A percentile compares a stretch with the other conserved stretches of the same genome.
Conservation (phyloP, 2,797 vertebrate genomes). For the Aythya fuligula region DNA sequence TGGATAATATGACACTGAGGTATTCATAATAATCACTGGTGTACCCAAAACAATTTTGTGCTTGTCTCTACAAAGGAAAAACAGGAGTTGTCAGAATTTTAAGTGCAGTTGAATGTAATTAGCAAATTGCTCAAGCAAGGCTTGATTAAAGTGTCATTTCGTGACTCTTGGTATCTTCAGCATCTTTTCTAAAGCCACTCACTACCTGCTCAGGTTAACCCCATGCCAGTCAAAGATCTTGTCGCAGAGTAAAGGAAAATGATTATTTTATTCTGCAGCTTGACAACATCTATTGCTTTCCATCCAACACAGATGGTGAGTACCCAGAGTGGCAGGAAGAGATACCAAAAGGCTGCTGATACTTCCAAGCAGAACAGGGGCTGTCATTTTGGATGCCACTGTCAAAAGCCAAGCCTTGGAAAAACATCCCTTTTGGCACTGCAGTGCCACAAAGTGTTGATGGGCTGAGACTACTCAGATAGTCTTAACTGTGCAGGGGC, state of each 20-base stretch:
- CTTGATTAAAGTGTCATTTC: constrained; percentile 73
- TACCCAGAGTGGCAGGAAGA: not conserved
- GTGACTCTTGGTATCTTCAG: constrained; percentile 30
- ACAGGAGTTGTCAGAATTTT: not conserved
- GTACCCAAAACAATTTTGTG: constrained; percentile 57
- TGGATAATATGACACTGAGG: constrained; percentile 32
- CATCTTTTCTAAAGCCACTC: not conserved
- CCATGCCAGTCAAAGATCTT: not conserved
- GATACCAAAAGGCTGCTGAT: not conserved
- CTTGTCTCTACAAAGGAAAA: constrained; percentile 9
- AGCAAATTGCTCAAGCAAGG: constrained; percentile 63
- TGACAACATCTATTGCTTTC: not conserved
- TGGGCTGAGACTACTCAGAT: not conserved
- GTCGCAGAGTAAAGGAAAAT: not conserved
- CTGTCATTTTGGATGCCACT: not conserved
- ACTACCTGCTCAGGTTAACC: not conserved
- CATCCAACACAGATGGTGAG: not conserved
- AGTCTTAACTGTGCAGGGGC: not conserved
- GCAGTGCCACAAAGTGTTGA: not conserved
- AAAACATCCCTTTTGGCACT: not conserved
- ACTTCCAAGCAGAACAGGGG: not conserved
- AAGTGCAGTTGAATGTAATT: constrained; percentile 69
- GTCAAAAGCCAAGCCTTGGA: not conserved
- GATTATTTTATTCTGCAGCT: not conserved
- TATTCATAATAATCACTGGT: constrained; percentile 41